phyloP scores from a whole-genome alignment of 2,797 vertebrate species.

The Coranthus polyacanthus region DNA sequence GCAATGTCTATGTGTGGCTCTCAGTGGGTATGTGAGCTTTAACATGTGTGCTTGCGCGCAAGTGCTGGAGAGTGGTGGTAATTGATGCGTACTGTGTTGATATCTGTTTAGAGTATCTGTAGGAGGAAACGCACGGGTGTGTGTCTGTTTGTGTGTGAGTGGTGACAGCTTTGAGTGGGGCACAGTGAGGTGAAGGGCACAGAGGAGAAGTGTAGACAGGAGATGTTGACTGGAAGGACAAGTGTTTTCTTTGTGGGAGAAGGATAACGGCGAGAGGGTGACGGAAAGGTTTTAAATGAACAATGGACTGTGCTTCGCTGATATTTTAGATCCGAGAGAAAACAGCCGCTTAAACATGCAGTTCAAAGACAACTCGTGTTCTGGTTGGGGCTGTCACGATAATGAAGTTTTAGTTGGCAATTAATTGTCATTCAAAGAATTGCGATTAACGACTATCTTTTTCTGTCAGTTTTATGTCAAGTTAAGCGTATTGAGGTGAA shows the following conservation, averaged over 20 bases:
- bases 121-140: constrained; percentile 33
- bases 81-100: constrained; percentile 40
- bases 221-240: constrained; percentile 59
- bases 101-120: constrained; percentile 37
- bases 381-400: not conserved
- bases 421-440: no score
- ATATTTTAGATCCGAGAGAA: constrained; percentile 10
- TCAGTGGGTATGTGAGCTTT: constrained; percentile 27
- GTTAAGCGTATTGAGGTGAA: no score
- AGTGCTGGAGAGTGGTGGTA: constrained; percentile 18
- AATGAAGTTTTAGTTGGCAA: no score
- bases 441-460: no score
- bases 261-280: constrained; percentile 22
- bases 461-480: no score
- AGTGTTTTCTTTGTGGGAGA: constrained; percentile 45
- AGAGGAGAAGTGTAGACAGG: constrained; percentile 49
- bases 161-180: constrained; percentile 61
- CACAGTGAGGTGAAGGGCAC: constrained; percentile 64
- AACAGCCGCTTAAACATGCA: constrained; percentile 38
- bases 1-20: constrained; percentile 39
- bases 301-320: constrained; percentile 12
- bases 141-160: constrained; percentile 32
- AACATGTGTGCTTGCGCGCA: constrained; percentile 9
- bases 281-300: constrained; percentile 34
- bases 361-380: not conserved